Conservation (phyloP, 2,888 invertebrate species). For the Papilio demoleus region DNA sequence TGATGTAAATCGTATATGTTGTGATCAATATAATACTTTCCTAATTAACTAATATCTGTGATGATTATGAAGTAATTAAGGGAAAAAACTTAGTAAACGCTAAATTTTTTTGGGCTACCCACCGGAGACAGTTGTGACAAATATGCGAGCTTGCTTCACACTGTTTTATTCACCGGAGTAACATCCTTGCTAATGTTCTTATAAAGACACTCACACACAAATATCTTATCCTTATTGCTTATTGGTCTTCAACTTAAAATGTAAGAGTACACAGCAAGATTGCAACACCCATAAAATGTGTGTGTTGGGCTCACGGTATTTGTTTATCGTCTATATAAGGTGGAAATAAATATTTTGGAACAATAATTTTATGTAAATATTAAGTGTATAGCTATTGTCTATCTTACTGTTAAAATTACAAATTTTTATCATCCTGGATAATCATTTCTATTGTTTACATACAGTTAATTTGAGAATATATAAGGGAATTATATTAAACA, state of each 20-base stretch:
- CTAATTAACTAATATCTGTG: constrained; percentile 79
- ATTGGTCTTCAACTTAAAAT: constrained; percentile 7
- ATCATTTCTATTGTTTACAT: constrained; percentile 43
- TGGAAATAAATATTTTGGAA: constrained; percentile 71
- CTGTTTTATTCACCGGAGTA: constrained; percentile 45
- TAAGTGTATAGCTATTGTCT: constrained; percentile 59
- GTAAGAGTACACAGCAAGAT: constrained; percentile 1
- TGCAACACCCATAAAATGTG: constrained; percentile 42
- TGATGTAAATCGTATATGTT: constrained; percentile 58
- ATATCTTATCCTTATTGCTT: constrained; percentile 13
- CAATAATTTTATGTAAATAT: constrained; percentile 72
- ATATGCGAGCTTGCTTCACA: constrained; percentile 54
- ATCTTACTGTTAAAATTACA: constrained; percentile 71
- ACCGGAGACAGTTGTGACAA: constrained; percentile 59
- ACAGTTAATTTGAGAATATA: constrained; percentile 33
- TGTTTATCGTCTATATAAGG: constrained; percentile 56
- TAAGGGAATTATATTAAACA: constrained; percentile 13
- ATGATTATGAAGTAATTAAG: constrained; percentile 72
- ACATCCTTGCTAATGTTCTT: constrained; percentile 23
- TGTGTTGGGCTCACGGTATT: constrained; percentile 43
- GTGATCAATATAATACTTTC: constrained; percentile 72
- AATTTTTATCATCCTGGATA: constrained; percentile 61
- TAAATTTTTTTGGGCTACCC: constrained; percentile 68
- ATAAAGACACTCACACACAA: constrained; percentile 23
- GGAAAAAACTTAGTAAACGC: constrained; percentile 53